Evolutionary conservation across 2,888 invertebrate species (phyloP).

Genomic region (Melieria omissa): DNA sequence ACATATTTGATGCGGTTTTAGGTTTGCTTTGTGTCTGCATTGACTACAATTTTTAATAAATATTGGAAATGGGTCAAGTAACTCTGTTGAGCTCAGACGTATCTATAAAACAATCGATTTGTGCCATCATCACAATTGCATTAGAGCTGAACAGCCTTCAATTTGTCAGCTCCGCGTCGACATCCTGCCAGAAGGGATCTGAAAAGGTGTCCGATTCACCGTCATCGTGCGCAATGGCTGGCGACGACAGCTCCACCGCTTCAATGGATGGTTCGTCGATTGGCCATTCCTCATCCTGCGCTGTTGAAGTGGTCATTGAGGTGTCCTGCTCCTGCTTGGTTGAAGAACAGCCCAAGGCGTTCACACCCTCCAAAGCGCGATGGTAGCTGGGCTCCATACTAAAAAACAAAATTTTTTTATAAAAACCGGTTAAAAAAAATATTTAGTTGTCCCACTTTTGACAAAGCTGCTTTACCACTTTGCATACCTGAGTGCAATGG

Average conservation of each 20-base stretch:
- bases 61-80: no score
- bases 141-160: constrained; percentile 30
- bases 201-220: constrained; percentile 69
- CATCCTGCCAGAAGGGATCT: constrained; percentile 73
- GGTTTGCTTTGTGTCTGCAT: no score
- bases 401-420: constrained; percentile 8
- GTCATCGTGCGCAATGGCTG: constrained; percentile 63
- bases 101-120: no score
- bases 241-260: constrained; percentile 60
- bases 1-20: no score
- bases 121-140: not conserved
- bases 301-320: constrained; percentile 49
- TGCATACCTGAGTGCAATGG: constrained; percentile 59
- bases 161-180: constrained; percentile 70
- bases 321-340: constrained; percentile 45
- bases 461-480: not conserved
- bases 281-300: constrained; percentile 60
- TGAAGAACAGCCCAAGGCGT: constrained; percentile 57
- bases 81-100: no score
- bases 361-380: constrained; percentile 61
- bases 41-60: no score
- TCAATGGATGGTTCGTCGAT: constrained; percentile 61
- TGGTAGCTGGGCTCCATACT: constrained; percentile 63
- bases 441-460: not conserved
- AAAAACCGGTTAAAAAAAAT: no score